These are phyloP conservation scores for Parelbella ahira DNA, from an alignment of 2,888 invertebrate genomes.

Conservation along the genomic window DNA sequence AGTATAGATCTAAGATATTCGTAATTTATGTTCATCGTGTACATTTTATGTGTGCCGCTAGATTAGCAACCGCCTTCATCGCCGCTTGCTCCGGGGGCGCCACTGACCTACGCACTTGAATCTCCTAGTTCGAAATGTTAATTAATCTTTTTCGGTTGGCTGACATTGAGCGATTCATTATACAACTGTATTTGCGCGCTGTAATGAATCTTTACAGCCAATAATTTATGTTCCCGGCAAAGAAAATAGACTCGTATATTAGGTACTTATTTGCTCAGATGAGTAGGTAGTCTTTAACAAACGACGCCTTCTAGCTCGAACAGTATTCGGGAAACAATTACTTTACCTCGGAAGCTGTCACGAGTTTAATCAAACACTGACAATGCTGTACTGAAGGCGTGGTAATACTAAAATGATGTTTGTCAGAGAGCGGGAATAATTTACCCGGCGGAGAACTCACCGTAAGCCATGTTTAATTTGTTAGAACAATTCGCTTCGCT, in stretches of 20 bases:
- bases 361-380: constrained; percentile 12
- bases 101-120: constrained; percentile 14
- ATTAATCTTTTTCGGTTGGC: constrained; percentile 20
- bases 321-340: constrained; percentile 13
- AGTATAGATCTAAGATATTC: no score
- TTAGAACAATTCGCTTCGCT: constrained; percentile 8
- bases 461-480: constrained; percentile 12
- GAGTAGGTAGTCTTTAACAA: background rate
- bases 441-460: background rate
- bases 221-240: constrained; percentile 17
- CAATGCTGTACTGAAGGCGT: background rate
- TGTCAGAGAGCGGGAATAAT: constrained; percentile 8
- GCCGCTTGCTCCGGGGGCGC: no score
- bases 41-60: no score
- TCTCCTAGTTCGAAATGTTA: constrained; percentile 13
- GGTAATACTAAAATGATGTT: constrained; percentile 6
- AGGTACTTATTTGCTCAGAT: constrained; percentile 3
- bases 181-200: constrained; percentile 22
- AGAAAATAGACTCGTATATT: constrained; percentile 11
- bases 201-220: constrained; percentile 20
- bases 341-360: constrained; percentile 6
- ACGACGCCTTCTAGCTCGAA: constrained; percentile 1
- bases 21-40: no score
- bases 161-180: constrained; percentile 23
- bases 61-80: no score